phyloP scores from a whole-genome alignment of 2,113 vertebrate genomes.

The Ochotona curzoniae region DNA sequence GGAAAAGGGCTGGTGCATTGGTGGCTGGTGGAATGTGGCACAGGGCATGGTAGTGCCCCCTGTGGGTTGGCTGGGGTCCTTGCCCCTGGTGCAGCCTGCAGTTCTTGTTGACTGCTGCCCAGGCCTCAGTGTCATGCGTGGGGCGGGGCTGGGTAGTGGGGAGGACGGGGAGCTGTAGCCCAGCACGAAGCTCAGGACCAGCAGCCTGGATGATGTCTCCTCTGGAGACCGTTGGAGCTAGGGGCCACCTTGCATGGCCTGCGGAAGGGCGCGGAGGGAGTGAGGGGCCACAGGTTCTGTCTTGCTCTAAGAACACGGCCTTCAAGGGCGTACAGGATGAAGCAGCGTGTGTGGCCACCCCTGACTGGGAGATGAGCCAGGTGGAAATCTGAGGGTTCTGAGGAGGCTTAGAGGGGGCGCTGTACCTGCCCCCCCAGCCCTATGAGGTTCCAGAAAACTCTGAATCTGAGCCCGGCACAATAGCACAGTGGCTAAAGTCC shows the following conservation, averaged over 20 bases:
- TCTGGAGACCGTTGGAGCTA: background rate
- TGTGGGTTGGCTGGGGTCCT: background rate
- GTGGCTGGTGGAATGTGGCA: background rate
- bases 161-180: background rate
- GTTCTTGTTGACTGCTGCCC: background rate
- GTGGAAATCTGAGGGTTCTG: background rate
- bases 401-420: slow-evolving; percentile 31
- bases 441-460: background rate
- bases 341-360: background rate
- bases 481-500: too few relatives aligned
- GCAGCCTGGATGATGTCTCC: too few relatives aligned
- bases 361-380: background rate
- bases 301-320: background rate
- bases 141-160: too few relatives aligned
- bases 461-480: background rate
- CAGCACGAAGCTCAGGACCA: background rate
- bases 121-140: background rate
- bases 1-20: too few relatives aligned
- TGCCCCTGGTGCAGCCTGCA: background rate
- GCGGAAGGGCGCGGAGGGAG: background rate
- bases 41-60: too few relatives aligned
- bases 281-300: background rate
- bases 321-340: background rate
- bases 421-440: background rate
- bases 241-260: background rate